Base-by-base conservation (phyloP, 1,140 invertebrate species). In the Melanaphis sacchari region DNA sequence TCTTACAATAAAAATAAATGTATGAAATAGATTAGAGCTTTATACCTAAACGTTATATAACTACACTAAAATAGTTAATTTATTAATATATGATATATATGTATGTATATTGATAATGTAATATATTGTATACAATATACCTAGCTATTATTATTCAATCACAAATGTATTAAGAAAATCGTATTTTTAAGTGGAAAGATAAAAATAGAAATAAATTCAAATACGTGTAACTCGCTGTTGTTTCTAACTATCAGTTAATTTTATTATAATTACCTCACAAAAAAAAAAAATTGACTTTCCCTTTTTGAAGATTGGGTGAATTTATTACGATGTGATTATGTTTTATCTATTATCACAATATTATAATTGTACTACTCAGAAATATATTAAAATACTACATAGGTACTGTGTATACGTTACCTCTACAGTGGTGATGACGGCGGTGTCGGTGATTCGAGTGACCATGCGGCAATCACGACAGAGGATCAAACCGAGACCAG, bases 401-500 rank as follows among this genome's bases (percentile, higher is more conserved):
- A 6, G 9, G 43, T 43, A 43, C 11, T 43, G 7, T 36, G 38
- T 41, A 66, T 76, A 76, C 31, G 36, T 91, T 92, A 92, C 91
- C 91, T 81, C 0, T 49, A 52, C 59, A 31, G 26, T 43, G 15
- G 46, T 18, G 31, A 3, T 18, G 31, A 3, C 26, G 38, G 85
- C 24, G 82, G 15, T 31, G 41, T 1, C 6, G 40, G 26, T 5
- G n/a, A 18, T 36, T 21, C 91, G 76, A 82, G 76, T 26, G 91
- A n/a, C 91, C 91, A 92, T 82, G 91, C 91, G 91, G 41, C 66
- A 43, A 92, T 92, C 66, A 84, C 91, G 91, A 92, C 41, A 81
- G 41, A 43, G 91, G 66, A 92, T 46, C 76, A 76, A 82, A 76
- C 43, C 91, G 91, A 82, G 66, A 92, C 91, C 91, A 92, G 49